Conservation (phyloP, 2,797 vertebrate genomes). For the Channa striata region DNA sequence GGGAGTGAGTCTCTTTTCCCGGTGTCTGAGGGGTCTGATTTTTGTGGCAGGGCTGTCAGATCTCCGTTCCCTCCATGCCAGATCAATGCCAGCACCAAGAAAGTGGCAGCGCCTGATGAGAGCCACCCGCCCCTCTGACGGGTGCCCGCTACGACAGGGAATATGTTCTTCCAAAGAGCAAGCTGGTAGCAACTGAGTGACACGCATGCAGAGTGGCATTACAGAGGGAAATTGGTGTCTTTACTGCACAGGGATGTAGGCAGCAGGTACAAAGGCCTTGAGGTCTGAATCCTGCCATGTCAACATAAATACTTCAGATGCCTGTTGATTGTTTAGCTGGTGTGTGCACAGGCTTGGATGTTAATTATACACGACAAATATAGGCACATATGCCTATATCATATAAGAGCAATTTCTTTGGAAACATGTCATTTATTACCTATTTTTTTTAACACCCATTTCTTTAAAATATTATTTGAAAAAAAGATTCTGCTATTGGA, state of each 20-base stretch:
- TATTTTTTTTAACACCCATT: background rate
- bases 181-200: constrained; percentile 90
- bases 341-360: background rate
- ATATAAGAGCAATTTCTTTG: background rate
- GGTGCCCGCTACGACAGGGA: constrained; percentile 92
- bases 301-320: background rate
- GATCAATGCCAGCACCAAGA: constrained; percentile 88
- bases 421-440: too few species aligned
- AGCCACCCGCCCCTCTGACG: constrained; percentile 70
- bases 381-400: background rate
- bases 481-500: background rate
- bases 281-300: constrained; percentile 15
- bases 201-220: constrained; percentile 67
- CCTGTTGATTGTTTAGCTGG: constrained; percentile 19
- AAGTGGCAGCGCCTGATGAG: constrained; percentile 93
- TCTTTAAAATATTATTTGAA: background rate
- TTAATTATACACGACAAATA: background rate
- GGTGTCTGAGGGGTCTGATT: constrained; percentile 89
- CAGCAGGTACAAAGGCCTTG: constrained; percentile 11
- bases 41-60: constrained; percentile 98
- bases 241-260: constrained; percentile 25
- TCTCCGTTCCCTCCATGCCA: constrained; percentile 86
- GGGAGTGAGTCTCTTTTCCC: constrained; percentile 56
- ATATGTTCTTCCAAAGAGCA: constrained; percentile 96
- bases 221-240: constrained; percentile 33